phyloP scores from a whole-genome alignment of 2,888 invertebrate species.

The Tetranychus truncatus region DNA sequence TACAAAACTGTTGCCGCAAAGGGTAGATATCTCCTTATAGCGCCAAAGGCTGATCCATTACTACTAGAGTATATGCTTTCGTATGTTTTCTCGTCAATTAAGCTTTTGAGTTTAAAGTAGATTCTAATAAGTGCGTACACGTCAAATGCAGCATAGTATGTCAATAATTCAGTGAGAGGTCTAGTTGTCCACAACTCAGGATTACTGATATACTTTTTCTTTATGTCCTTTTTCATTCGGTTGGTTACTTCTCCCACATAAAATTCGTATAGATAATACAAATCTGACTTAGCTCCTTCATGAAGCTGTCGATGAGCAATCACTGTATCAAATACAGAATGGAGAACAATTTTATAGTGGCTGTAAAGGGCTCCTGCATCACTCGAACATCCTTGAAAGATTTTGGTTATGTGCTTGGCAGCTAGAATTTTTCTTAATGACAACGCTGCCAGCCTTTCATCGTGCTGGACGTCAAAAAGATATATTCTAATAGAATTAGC shows the following conservation, averaged over 20 bases:
- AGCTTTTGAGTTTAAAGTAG: constrained; percentile 5
- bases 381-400: constrained; percentile 15
- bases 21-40: neutral
- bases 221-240: constrained; percentile 15
- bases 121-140: constrained; percentile 52
- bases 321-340: constrained; percentile 15
- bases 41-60: neutral
- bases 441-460: neutral
- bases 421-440: constrained; percentile 13
- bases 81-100: constrained; percentile 1
- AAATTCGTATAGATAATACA: constrained; percentile 15
- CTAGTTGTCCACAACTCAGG: constrained; percentile 51
- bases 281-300: constrained; percentile 8
- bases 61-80: neutral
- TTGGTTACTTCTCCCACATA: constrained; percentile 12
- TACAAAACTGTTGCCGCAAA: neutral
- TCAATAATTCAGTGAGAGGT: constrained; percentile 70
- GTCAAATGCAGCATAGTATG: constrained; percentile 75
- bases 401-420: constrained; percentile 13
- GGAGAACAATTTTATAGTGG: constrained; percentile 5
- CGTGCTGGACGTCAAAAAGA: constrained; percentile 15
- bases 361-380: constrained; percentile 12
- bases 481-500: constrained; percentile 11
- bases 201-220: constrained; percentile 15
- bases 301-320: constrained; percentile 8